phyloP scores from a whole-genome alignment of 92 coral and sea anemone genomes.

The Zoanthus gigantus region DNA sequence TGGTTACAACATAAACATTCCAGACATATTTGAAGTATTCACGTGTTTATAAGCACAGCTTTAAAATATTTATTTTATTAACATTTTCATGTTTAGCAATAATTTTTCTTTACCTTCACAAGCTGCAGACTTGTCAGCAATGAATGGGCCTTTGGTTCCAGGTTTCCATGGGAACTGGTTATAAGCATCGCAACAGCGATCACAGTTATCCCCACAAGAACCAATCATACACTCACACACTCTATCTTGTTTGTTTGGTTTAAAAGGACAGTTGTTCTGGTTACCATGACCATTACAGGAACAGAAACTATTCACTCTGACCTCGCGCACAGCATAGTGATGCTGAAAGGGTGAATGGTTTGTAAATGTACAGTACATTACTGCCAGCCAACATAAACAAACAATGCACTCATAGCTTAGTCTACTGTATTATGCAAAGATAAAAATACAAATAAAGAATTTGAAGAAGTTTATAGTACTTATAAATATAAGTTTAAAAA shows the following conservation, averaged over 20 bases:
- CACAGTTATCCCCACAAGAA: constrained; percentile 87
- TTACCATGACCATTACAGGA: constrained; percentile 94
- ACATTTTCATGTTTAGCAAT: too few relatives aligned
- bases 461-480: too few relatives aligned
- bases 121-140: constrained; percentile 79
- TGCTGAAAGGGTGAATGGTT: constrained; percentile 51
- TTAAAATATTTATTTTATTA: too few relatives aligned
- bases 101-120: constrained; percentile 79
- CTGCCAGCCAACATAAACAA: too few relatives aligned
- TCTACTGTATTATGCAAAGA: too few relatives aligned
- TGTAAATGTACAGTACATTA: too few relatives aligned
- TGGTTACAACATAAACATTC: too few relatives aligned
- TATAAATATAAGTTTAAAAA: too few relatives aligned
- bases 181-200: constrained; percentile 83
- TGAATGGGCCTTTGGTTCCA: constrained; percentile 82
- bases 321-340: constrained; percentile 91
- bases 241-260: constrained; percentile 64
- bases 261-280: constrained; percentile 67
- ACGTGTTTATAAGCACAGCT: too few relatives aligned
- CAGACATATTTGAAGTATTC: too few relatives aligned
- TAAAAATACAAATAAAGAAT: too few relatives aligned
- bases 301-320: constrained; percentile 76
- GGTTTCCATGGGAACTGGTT: constrained; percentile 93
- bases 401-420: too few relatives aligned
- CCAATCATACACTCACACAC: constrained; percentile 83